Conservation (phyloP, 2,797 vertebrate species). For the Mastacembelus armatus region DNA sequence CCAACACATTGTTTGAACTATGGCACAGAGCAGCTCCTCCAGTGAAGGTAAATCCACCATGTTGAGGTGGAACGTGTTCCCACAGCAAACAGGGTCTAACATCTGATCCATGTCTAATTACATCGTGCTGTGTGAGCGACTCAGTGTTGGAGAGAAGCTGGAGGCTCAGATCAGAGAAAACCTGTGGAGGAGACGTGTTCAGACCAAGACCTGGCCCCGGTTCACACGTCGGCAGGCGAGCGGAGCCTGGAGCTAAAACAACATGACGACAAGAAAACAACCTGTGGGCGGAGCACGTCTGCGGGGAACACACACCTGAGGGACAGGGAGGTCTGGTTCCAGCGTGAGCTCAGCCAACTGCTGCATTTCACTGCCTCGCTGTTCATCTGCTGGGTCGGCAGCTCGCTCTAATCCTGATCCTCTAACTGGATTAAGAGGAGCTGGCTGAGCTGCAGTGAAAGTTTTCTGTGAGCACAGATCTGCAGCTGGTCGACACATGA, state of each 20-base stretch:
- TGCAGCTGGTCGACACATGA: too few species aligned
- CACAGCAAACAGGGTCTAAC: too few species aligned
- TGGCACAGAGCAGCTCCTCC: too few species aligned
- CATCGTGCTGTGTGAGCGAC: too few species aligned
- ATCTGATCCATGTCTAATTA: too few species aligned
- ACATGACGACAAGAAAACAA: background rate
- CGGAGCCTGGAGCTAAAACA: conserved; percentile 3
- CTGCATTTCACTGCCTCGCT: conserved; percentile 17
- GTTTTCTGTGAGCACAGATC: too few species aligned
- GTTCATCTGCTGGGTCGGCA: conserved; percentile 27
- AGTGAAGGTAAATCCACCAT: too few species aligned
- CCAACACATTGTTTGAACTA: too few species aligned
- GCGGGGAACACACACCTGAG: background rate
- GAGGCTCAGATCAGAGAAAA: too few species aligned
- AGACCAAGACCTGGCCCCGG: conserved; percentile 5
- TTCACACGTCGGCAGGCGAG: background rate
- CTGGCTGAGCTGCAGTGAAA: conserved; percentile 48
- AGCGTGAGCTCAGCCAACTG: conserved; percentile 7
- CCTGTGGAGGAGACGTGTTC: too few species aligned
- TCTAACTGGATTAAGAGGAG: conserved; percentile 69
- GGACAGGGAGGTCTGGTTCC: background rate
- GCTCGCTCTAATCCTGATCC: conserved; percentile 72
- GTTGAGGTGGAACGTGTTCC: too few species aligned
- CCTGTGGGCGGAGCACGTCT: background rate
- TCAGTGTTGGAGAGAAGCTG: too few species aligned